phyloP scores from a whole-genome alignment of 2,888 invertebrate species.

The Phaonia tiefii region DNA sequence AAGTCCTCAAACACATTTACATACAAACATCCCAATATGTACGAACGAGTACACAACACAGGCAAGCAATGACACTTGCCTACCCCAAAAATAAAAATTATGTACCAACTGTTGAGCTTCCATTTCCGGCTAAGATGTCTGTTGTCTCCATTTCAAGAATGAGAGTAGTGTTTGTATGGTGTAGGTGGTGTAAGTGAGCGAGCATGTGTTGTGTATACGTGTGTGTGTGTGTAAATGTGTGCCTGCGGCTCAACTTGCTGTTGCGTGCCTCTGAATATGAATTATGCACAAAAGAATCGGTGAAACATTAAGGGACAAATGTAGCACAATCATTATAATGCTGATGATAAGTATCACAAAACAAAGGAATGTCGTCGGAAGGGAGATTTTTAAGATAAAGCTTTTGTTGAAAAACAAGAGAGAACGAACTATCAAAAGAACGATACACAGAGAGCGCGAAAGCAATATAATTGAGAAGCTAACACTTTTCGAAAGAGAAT shows the following conservation, averaged over 20 bases:
- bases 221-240: slow-evolving; percentile 12
- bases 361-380: neutral
- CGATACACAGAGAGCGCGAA: neutral
- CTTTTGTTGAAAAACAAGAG: too few species aligned
- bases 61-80: neutral
- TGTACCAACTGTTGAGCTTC: slow-evolving; percentile 78
- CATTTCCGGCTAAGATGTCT: slow-evolving; percentile 67
- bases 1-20: too few species aligned
- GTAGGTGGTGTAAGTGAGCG: neutral
- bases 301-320: too few species aligned
- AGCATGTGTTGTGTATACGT: neutral
- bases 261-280: too few species aligned
- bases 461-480: too few species aligned
- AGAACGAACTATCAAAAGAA: neutral
- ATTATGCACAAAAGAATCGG: too few species aligned
- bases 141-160: neutral
- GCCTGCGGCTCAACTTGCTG: too few species aligned
- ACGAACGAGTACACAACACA: too few species aligned
- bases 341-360: neutral
- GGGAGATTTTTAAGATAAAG: too few species aligned
- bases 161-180: neutral
- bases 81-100: slow-evolving; percentile 62
- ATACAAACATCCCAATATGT: neutral
- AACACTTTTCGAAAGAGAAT: too few species aligned
- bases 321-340: too few species aligned